Conservation (phyloP, 2,113 vertebrate species). For the Notarius quadriscutis region DNA sequence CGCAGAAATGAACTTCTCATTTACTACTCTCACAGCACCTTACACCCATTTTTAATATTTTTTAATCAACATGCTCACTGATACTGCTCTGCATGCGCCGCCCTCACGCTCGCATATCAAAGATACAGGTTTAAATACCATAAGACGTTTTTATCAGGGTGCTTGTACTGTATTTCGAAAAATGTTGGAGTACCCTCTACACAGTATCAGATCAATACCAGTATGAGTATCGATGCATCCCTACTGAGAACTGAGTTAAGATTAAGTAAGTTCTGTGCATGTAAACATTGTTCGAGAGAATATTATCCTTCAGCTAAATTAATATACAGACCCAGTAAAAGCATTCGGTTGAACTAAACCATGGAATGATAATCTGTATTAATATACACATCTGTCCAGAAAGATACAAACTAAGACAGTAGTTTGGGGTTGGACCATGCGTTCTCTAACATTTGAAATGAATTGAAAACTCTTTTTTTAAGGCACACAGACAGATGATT, state of each 20-base stretch:
- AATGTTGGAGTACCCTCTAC: neutral
- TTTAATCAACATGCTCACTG: neutral
- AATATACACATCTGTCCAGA: neutral
- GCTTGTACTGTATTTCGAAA: neutral
- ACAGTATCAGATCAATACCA: neutral
- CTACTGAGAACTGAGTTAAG: neutral
- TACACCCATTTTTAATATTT: neutral
- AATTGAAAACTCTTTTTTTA: neutral
- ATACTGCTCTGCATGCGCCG: neutral
- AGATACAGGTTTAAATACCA: neutral
- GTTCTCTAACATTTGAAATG: neutral
- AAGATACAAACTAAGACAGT: neutral
- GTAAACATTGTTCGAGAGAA: neutral
- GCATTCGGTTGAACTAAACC: neutral
- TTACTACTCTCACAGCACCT: neutral
- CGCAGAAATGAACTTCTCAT: neutral
- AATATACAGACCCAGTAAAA: neutral
- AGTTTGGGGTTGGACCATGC: neutral
- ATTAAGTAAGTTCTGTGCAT: neutral
- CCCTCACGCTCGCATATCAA: neutral
- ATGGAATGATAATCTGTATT: neutral
- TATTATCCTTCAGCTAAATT: neutral
- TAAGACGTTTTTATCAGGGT: neutral
- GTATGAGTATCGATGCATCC: neutral
- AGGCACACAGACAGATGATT: neutral